Evolutionary conservation across 2,113 vertebrate genomes (phyloP), one percentile per base, ranked within the genome.

Genomic region (Pyrgilauda ruficollis): DNA sequence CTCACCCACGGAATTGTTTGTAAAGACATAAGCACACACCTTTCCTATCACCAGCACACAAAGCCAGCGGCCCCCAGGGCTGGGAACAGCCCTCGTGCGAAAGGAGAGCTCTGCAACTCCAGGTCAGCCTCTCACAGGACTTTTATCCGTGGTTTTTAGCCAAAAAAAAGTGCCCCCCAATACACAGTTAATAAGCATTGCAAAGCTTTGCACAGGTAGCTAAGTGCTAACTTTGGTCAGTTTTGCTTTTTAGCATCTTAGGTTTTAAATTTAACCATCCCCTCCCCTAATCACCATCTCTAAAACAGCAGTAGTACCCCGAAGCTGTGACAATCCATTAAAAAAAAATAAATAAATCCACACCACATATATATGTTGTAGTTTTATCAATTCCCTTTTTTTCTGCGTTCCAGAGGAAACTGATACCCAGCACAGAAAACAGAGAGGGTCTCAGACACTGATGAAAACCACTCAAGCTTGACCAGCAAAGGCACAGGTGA

Each of bases 71-170:
- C 8, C n/a, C 30, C 28, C 61, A 27, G 5, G 9, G 33, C 28
- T 0, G 0, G 16, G 37, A 21, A 14, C 7, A 31, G 4, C 7
- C 11, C 20, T n/a, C 46, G 24, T 16, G 9, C 0, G 4, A 1
- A 1, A 44, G 12, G 50, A 24, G 33, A 70, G 2, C 20, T 49
- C 15, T 7, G 1, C 10, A 10, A 28, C 14, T 22, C 23, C 52
- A 56, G 6, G 27, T 52, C n/a, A 35, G 43, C 24, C 43, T 44
- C 47, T 7, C 7, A 31, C 2, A n/a, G 9, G 7, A 11, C 6
- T 19, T 22, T 30, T 21, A 26, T 22, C 7, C 31, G 5, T 2
- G 12, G 3, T 83, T 47, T 12, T 56, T 11, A 11, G 4, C 52
- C 23, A 18, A 7, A 47, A 30, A 49, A 20, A 19, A 14, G 53